Conservation (phyloP, 2,113 vertebrate genomes). For the Eidolon helvum region DNA sequence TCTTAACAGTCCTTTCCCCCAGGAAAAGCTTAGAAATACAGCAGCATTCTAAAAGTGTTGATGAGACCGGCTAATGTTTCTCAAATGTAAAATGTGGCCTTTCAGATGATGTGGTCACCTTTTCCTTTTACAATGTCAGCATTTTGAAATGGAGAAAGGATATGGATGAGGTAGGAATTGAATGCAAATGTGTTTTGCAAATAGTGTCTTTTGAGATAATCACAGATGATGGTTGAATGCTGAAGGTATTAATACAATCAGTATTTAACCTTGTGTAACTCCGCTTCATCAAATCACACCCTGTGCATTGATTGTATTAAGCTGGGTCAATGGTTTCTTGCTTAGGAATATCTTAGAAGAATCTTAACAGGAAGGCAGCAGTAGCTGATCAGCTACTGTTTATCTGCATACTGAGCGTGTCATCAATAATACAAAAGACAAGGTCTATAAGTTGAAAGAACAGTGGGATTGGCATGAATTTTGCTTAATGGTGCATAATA, state of each 20-base stretch:
- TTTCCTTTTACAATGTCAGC: conserved; percentile 58
- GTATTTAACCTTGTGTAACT: conserved; percentile 63
- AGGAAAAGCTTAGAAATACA: conserved; percentile 41
- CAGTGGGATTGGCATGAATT: conserved; percentile 71
- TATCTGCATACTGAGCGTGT: conserved; percentile 67
- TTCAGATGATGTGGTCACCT: conserved; percentile 52
- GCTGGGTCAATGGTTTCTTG: conserved; percentile 58
- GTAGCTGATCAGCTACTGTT: conserved; percentile 71
- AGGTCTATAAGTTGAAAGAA: conserved; percentile 71
- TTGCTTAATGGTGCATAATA: conserved; percentile 73
- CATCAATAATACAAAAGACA: conserved; percentile 78
- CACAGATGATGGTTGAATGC: conserved; percentile 42
- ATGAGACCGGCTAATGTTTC: conserved; percentile 9
- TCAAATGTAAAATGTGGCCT: conserved; percentile 41
- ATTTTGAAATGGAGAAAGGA: conserved; percentile 53
- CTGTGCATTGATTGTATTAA: conserved; percentile 60
- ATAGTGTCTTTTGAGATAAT: neutral
- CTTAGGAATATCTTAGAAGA: conserved; percentile 58
- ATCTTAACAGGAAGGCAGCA: conserved; percentile 37
- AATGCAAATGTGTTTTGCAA: conserved; percentile 67
- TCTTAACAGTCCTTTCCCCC: neutral
- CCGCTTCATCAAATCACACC: conserved; percentile 33
- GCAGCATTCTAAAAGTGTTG: conserved; percentile 25
- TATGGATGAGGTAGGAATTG: conserved; percentile 55
- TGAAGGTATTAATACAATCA: conserved; percentile 32